A percentile compares a stretch with the other conserved stretches of the same genome.
These are phyloP conservation scores for Epinotia nisella DNA, from an alignment of 2,888 invertebrate genomes.

Conservation along the genomic window DNA sequence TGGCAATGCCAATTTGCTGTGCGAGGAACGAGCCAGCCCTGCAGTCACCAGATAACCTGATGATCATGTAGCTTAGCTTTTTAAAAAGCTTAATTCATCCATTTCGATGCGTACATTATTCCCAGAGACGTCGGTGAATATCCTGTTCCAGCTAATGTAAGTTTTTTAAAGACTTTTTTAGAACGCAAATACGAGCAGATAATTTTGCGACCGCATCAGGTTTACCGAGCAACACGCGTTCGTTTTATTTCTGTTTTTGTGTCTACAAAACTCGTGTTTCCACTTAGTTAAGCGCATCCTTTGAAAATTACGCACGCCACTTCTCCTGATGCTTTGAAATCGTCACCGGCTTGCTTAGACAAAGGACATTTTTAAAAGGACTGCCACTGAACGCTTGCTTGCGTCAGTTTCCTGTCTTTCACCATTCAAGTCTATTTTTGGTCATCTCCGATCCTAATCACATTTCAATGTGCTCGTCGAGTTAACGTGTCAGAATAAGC, in stretches of 20 bases:
- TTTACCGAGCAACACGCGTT: slow-evolving; percentile 5
- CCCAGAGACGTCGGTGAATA: too few relatives aligned
- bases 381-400: slow-evolving; percentile 1
- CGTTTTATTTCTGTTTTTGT: slow-evolving; percentile 7
- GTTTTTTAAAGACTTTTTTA: not conserved
- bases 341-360: slow-evolving; percentile 11
- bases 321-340: slow-evolving; percentile 7
- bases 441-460: too few relatives aligned
- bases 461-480: too few relatives aligned
- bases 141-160: too few relatives aligned
- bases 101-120: too few relatives aligned
- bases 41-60: too few relatives aligned
- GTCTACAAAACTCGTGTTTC: slow-evolving; percentile 7
- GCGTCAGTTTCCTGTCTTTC: not conserved
- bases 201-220: not conserved
- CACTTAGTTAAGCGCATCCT: slow-evolving; percentile 14
- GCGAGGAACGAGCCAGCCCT: too few relatives aligned
- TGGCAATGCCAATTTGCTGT: too few relatives aligned
- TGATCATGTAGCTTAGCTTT: too few relatives aligned
- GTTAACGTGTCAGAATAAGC: too few relatives aligned
- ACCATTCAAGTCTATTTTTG: not conserved
- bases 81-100: too few relatives aligned
- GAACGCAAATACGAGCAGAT: not conserved
- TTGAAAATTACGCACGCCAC: slow-evolving; percentile 14
- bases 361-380: slow-evolving; percentile 2